Base-by-base conservation (phyloP, 2,113 vertebrate species). In the Notothenia rossii region DNA sequence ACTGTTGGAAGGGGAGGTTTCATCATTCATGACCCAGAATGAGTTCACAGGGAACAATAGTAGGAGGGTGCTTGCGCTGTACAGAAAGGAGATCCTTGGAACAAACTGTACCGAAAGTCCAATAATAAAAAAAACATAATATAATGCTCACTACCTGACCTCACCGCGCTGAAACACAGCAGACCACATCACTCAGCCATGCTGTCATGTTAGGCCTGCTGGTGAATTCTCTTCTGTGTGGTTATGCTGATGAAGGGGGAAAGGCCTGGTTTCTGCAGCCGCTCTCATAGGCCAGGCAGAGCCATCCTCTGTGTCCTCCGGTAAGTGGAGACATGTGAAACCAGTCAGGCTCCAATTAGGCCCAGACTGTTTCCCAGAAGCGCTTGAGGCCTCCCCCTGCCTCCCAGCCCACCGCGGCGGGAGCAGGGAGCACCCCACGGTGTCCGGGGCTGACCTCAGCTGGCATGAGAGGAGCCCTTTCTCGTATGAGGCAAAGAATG, bases 301-400 rank as follows among this genome's bases (percentile, higher is more conserved):
- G 70, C 86, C 71, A 88, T 90, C 79, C 89, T 89, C 84, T 29
- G n/a, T 82, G 88, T 89, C 77, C 82, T 79, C 69, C 88, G 72
- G 75, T 93, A 93, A 94, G 84, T 92, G 89, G 85, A 94, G 87
- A 88, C 93, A 94, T 92, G 89, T 94, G 93, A 92, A 83, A 79
- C 83, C 86, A 86, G 86, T 87, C 86, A 88, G 82, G 71, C 82
- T 88, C 83, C 87, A 91, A 93, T 92, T 94, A 91, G 86, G 82
- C 81, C 88, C 89, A 92, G 89, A 83, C 88, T 77, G 71, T 91
- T 95, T 93, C 93, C 90, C 92, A 92, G 91, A 91, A 93, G 86
- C 64, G 13, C 83, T 62, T 45, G 62, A 87, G 80, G 82, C 80
- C 88, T 82, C 89, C 89, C 87, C 78, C 81, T 75, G 81, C 90